Base-by-base conservation (phyloP, 1,140 invertebrate species). In the Drosophila lacteicornis region DNA sequence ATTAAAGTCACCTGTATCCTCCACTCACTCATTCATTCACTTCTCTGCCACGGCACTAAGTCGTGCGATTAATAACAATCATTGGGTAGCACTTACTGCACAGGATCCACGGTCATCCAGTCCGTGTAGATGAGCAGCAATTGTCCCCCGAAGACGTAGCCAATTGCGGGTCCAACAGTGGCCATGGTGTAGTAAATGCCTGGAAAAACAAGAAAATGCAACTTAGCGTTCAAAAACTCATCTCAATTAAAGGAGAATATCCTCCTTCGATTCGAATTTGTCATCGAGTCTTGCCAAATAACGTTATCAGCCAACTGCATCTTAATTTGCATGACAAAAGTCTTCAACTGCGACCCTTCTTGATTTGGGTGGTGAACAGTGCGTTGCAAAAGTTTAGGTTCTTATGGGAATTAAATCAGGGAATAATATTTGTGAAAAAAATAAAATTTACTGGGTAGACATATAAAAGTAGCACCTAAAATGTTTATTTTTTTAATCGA, bases 171-270 rank as follows among this genome's bases (percentile, higher is more conserved):
- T 17, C 97, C 97, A 80, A 98, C 94, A 30, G 97, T 95, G 4
- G 96, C 95, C 94, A 96, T 96, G 13, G 96, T 96, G 86, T 97
- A 97, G 88, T 95, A 96, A 79, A 96, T 95, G 87, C 96, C 96
- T 96, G 93, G 15, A 93, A 94, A 81, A 81, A 42, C 67, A 80
- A 74, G 2, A 11, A 43, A 43, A 12, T 40, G 1, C 53, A 15
- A n/a, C 40, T 68, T 56, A 11, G 13, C 9, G 13, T 45, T 9
- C 17, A 17, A n/a, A 60, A 59, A 25, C 36, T 43, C 9, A 25
- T n/a, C 11, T 49, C 5, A 36, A 38, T 60, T 74, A 73, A 40
- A 15, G 13, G n/a, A 5, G 6, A 47, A 49, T 36, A 30, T n/a
- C 6, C 30, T 1, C 2, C 38, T 22, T n/a, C 13, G 15, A 6